Conservation (phyloP, 2,797 vertebrate genomes). For the Pseudochromis fuscus region DNA sequence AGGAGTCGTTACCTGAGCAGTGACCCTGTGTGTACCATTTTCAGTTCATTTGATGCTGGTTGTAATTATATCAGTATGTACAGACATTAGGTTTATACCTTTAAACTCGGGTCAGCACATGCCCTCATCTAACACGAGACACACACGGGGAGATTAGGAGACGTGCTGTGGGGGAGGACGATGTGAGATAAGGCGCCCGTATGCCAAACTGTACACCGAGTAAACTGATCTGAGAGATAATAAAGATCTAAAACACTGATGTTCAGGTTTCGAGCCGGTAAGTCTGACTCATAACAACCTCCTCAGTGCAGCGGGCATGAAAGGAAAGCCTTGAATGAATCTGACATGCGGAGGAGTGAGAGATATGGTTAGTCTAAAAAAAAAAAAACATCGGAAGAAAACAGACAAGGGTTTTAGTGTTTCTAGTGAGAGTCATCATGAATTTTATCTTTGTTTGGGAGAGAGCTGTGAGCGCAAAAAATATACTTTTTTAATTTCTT, state of each 20-base stretch:
- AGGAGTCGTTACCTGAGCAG: conserved; percentile 59
- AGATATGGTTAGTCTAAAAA: conserved; percentile 38
- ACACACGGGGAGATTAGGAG: conserved; percentile 36
- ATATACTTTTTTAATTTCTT: no score
- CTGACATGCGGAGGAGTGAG: conserved; percentile 56
- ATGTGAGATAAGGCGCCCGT: conserved; percentile 75
- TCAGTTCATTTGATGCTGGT: conserved; percentile 56
- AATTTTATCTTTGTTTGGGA: conserved; percentile 33
- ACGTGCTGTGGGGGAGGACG: conserved; percentile 44
- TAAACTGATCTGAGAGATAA: conserved; percentile 76
- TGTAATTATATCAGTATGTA: conserved; percentile 58
- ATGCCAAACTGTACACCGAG: conserved; percentile 68
- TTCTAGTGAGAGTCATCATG: conserved; percentile 38
- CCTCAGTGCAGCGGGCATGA: conserved; percentile 57
- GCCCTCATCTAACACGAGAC: conserved; percentile 59
- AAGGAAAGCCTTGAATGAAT: conserved; percentile 67
- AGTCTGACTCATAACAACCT: conserved; percentile 68
- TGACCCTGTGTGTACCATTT: conserved; percentile 54
- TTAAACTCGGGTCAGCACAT: conserved; percentile 31
- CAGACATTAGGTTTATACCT: conserved; percentile 45
- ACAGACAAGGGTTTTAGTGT: conserved; percentile 44
- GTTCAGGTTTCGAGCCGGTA: conserved; percentile 62
- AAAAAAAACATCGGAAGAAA: conserved; percentile 42
- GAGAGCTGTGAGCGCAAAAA: conserved; percentile 17
- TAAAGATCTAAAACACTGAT: conserved; percentile 67